Conservation (phyloP, 2,113 vertebrate species). For the Brachirus orientalis region DNA sequence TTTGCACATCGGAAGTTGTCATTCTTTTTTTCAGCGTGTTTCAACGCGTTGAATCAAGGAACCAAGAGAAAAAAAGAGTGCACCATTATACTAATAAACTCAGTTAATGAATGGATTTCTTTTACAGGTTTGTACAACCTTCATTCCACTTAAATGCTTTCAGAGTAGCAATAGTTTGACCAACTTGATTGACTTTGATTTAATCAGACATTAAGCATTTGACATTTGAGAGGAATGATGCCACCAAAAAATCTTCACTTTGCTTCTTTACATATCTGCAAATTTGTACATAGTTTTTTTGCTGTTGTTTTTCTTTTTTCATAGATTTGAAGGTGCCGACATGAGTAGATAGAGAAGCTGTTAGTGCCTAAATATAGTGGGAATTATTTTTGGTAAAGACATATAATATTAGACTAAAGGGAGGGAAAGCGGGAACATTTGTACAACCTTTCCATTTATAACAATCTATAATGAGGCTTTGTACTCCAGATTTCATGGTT, state of each 20-base stretch:
- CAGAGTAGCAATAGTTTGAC: conserved; percentile 30
- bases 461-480: neutral
- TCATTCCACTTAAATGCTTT: conserved; percentile 87
- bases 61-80: neutral
- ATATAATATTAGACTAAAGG: conserved; percentile 42
- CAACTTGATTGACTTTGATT: no score
- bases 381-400: conserved; percentile 74
- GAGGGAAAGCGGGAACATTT: conserved; percentile 14
- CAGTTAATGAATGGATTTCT: neutral
- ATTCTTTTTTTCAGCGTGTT: conserved; percentile 11
- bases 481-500: neutral
- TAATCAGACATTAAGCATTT: conserved; percentile 12
- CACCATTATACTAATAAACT: neutral
- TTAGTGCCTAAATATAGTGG: conserved; percentile 81
- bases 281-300: conserved; percentile 74
- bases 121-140: conserved; percentile 28
- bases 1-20: conserved; percentile 58
- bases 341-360: conserved; percentile 67
- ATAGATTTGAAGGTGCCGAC: conserved; percentile 68
- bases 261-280: conserved; percentile 62
- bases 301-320: conserved; percentile 39
- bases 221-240: conserved; percentile 82
- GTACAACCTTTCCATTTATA: conserved; percentile 37
- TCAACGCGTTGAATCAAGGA: conserved; percentile 7
- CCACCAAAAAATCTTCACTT: conserved; percentile 39